These are phyloP conservation scores for Tangara arthus DNA, from an alignment of 2,797 vertebrate genomes.

Conservation along the genomic window DNA sequence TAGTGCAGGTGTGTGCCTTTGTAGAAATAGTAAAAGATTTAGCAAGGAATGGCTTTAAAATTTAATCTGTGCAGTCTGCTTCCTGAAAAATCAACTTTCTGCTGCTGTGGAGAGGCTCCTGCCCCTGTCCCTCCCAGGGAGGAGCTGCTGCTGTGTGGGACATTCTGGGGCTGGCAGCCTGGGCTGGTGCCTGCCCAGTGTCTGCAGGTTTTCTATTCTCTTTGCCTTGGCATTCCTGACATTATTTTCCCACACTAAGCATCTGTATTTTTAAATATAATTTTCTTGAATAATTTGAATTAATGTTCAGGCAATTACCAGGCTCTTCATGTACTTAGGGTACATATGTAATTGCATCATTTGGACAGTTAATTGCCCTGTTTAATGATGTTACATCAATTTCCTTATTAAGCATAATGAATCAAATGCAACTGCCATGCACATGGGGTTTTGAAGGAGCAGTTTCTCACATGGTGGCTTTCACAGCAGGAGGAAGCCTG, in stretches of 20 bases:
- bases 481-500: not conserved
- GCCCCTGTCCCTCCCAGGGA: not conserved
- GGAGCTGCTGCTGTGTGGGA: rapidly evolving
- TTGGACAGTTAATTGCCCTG: constrained; percentile 18
- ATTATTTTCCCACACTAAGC: not conserved
- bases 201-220: rapidly evolving
- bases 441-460: not conserved
- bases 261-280: not conserved
- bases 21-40: not conserved
- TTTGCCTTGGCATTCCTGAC: not conserved
- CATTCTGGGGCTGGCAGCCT: rapidly evolving
- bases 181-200: not conserved
- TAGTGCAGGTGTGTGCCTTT: not conserved
- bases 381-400: not conserved
- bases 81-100: not conserved
- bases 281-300: not conserved
- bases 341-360: not conserved
- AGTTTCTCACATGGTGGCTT: not conserved
- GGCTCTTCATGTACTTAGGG: not conserved
- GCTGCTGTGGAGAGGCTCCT: not conserved
- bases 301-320: not conserved
- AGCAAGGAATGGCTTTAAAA: not conserved
- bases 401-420: not conserved
- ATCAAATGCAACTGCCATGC: not conserved
- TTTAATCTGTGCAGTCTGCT: not conserved